Conservation (phyloP, 2,888 invertebrate species). For the Blera fallax region DNA sequence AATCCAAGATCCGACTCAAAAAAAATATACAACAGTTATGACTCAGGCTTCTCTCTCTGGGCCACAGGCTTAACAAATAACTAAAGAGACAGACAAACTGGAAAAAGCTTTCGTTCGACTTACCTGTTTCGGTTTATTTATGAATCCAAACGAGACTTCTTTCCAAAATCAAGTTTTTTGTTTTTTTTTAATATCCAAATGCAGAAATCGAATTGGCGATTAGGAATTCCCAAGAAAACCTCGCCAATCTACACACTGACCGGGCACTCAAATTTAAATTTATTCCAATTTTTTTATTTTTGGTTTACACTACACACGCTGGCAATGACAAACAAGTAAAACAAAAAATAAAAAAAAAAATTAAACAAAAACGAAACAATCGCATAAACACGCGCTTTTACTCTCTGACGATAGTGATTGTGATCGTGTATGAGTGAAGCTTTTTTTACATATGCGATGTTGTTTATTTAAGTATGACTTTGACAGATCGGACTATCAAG, state of each 20-base stretch:
- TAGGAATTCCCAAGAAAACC: neutral
- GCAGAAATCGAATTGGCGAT: neutral
- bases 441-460: neutral
- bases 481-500: neutral
- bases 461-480: slow-evolving; percentile 5
- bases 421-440: slow-evolving; percentile 31
- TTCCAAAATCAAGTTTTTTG: slow-evolving; percentile 19
- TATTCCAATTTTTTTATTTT: slow-evolving; percentile 2
- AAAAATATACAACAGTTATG: slow-evolving; percentile 13
- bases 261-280: neutral
- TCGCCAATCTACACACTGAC: neutral
- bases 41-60: neutral
- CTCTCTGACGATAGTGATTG: neutral
- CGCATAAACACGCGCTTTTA: neutral
- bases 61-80: neutral
- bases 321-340: neutral
- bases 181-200: slow-evolving; percentile 35
- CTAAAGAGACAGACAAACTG: neutral
- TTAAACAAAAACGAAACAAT: slow-evolving; percentile 1
- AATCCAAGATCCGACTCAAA: neutral
- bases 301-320: slow-evolving; percentile 14
- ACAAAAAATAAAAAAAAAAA: neutral
- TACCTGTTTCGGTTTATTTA: slow-evolving; percentile 38
- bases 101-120: neutral
- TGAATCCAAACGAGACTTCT: neutral